Evolutionary conservation across 53 echinoderm and acorn worm species (phyloP), one percentile per base, ranked within the genome.

Genomic region (Zoroaster sp.): DNA sequence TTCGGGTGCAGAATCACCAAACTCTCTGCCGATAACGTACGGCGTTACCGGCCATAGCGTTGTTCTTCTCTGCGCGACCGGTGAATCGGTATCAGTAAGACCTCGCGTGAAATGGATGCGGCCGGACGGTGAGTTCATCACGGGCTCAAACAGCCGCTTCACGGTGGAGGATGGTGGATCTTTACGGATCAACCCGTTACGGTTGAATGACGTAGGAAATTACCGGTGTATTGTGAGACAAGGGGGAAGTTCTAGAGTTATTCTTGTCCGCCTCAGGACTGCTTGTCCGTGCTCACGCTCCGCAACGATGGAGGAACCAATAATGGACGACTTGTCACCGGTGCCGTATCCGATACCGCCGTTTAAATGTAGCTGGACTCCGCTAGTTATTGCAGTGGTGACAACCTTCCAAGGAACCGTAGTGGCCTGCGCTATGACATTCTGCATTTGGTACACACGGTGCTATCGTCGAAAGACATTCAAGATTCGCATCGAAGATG

Each of bases 351-450:
- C 69, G 12, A 33, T 71, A 28, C 88, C 87, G 11, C 70, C 92
- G 13, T 30, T 20, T 15, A 12, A 72, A 70, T 96, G 96, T 88
- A 92, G 78, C 45, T 88, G 77, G 67, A 91, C 93, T 8, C 96
- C 96, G 17, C 75, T 96, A 75, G 96, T 94, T 1, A 94, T 96
- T 38, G 96, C 96, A 13, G 90, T 96, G 39, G 92, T 96, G 15
- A 96, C 92, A 5, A 96, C 96, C 23, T 96, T 96, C 86, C 96
- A 96, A 73, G 96, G 88, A 14, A 96, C 96, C 31, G 90, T 96
- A 2, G 96, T 89, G 0, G 77, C 92, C 12, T 96, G 96, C 69
- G 90, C 90, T 14, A 76, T 96, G 39, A 80, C 69, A 3, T 96
- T 96, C 74, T 96, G 96, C 59, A 63, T 91, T 4, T 94, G 89